Base-by-base conservation (phyloP, 1,140 invertebrate genomes). In the Pogonognathellus flavescens region DNA sequence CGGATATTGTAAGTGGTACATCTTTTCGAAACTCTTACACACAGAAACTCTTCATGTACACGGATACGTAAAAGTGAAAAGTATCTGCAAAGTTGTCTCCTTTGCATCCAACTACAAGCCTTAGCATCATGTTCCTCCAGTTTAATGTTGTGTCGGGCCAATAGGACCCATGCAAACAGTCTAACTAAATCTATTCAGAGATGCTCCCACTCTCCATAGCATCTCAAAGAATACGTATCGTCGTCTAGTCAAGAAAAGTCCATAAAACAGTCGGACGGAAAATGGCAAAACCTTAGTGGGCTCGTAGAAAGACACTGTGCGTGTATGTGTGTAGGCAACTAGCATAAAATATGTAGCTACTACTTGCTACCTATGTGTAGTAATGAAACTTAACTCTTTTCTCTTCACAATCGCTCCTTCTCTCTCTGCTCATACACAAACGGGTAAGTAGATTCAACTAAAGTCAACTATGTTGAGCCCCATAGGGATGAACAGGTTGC, bases 401-500 rank as follows among this genome's bases (percentile, higher is more conserved):
- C 59, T 62, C 59, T 41, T 10, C 22, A 14, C 22, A 9, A 8
- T 66, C 62, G 14, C 62, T 66, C 20, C 62, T 20, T 25, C 62
- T 11, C 11, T 14, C 11, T 55, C 53, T n/a, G 3, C 8, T 2
- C 62, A 9, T 76, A 3, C 70, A 31, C 31, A 31, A 9, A n/a
- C 53, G 31, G 2, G 53, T n/a, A n/a, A 76, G 41, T 76, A 13
- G 41, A 76, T 76, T 76, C 41, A 49, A n/a, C 31, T 49, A 76
- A 76, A 76, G 70, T 76, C 70, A 76, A 76, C 70, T 76, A 50
- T 18, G 70, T 76, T 76, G 31, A 76, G 80, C 31, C 80, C 52
- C 80, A 82, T 25, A 41, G 86, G 84, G 86, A 83, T 83, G 84
- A 87, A 87, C 86, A 87, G 86, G 86, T 87, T 87, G 86, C 80